Evolutionary conservation across 2,113 vertebrate genomes (phyloP).

Genomic region (Hiodon tergisus): DNA sequence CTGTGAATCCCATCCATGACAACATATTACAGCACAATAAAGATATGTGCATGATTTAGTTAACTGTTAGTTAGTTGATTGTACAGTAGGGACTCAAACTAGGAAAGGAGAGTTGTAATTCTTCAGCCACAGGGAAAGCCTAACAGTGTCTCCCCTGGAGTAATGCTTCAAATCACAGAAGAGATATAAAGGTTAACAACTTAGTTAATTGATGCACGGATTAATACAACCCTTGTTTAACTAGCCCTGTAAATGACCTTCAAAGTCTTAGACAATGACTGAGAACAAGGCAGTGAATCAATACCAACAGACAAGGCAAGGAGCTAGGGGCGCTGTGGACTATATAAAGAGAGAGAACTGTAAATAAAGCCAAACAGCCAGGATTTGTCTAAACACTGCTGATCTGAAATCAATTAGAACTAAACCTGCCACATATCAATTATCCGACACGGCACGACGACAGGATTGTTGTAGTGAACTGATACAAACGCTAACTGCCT

Average conservation of each 20-base stretch:
- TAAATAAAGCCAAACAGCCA: neutral
- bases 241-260: conserved; percentile 2
- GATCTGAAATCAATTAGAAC: no score
- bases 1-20: no score
- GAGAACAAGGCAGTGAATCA: neutral
- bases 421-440: no score
- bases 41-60: no score
- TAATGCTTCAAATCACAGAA: neutral
- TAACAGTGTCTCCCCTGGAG: neutral
- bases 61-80: no score
- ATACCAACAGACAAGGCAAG: neutral
- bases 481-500: no score
- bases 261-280: neutral
- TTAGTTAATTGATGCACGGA: conserved; percentile 19
- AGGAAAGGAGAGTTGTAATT: neutral
- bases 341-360: neutral
- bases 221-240: conserved; percentile 6
- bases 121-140: neutral
- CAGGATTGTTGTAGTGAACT: no score
- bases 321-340: neutral
- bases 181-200: conserved; percentile 2
- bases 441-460: no score
- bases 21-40: no score
- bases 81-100: no score
- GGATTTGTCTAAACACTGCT: neutral